Conservation (phyloP, 2,113 vertebrate genomes). For the Ranitomeya imitator region DNA sequence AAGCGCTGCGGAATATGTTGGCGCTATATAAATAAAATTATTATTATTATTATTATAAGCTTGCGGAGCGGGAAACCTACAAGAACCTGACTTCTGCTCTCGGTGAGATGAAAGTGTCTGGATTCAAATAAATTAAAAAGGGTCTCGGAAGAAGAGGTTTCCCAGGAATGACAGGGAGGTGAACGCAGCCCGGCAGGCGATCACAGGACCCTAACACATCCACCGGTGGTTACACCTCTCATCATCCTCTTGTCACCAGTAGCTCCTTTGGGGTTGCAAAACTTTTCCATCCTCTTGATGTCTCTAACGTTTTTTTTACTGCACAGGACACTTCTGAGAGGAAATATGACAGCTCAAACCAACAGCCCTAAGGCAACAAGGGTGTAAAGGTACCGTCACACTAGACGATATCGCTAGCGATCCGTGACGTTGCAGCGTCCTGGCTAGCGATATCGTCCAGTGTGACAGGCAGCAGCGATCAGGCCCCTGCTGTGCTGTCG, state of each 20-base stretch:
- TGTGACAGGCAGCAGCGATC: too few relatives aligned
- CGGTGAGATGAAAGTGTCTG: conserved; percentile 41
- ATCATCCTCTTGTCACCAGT: conserved; percentile 27
- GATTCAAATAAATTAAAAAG: conserved; percentile 48
- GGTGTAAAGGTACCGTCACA: too few relatives aligned
- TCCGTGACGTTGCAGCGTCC: too few relatives aligned
- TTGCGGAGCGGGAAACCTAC: conserved; percentile 23
- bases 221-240: conserved; percentile 34
- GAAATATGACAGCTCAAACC: background rate
- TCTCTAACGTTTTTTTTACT: background rate
- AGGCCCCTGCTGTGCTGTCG: too few relatives aligned
- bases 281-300: conserved; percentile 29
- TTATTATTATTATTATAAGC: too few relatives aligned
- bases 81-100: conserved; percentile 54
- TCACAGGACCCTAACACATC: conserved; percentile 39
- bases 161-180: conserved; percentile 40
- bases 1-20: too few relatives aligned
- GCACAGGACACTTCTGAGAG: background rate
- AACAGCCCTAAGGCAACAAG: background rate
- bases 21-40: too few relatives aligned
- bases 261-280: conserved; percentile 13
- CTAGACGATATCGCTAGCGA: too few relatives aligned
- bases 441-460: too few relatives aligned
- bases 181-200: conserved; percentile 2
- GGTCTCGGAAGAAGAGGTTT: conserved; percentile 28